A percentile compares a stretch with the other conserved stretches of the same genome.
Evolutionary conservation across 2,888 invertebrate species (phyloP).

Genomic region (Rhingia rostrata): DNA sequence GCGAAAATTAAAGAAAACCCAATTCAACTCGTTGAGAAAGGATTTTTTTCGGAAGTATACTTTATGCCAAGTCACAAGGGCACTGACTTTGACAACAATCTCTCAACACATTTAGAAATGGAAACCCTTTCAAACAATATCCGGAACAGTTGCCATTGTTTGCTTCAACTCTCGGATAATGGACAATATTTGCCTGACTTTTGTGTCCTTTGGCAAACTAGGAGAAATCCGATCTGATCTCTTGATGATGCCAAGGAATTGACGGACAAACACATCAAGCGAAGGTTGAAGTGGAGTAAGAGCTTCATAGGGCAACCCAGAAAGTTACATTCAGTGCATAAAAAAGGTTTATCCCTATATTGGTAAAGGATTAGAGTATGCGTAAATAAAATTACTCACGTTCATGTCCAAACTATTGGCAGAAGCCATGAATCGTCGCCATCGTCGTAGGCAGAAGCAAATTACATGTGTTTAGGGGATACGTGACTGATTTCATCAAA

Average conservation of each 20-base stretch:
- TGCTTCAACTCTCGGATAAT: constrained; percentile 11
- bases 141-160: constrained; percentile 29
- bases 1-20: constrained; percentile 25
- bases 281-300: neutral
- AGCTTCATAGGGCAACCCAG: neutral
- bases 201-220: constrained; percentile 47
- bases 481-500: constrained; percentile 64
- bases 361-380: constrained; percentile 59
- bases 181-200: constrained; percentile 59
- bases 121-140: constrained; percentile 21
- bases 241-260: constrained; percentile 38
- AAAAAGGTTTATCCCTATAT: constrained; percentile 48
- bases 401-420: constrained; percentile 27
- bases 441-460: constrained; percentile 52
- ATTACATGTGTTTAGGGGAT: constrained; percentile 65
- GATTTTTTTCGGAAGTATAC: constrained; percentile 22
- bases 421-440: constrained; percentile 15
- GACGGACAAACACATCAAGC: constrained; percentile 36
- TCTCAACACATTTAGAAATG: constrained; percentile 8
- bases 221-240: constrained; percentile 65
- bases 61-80: constrained; percentile 51
- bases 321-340: constrained; percentile 28
- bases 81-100: constrained; percentile 44
- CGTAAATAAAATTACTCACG: constrained; percentile 49
- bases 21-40: no score